A percentile compares a stretch with the other conserved stretches of the same genome.
These are phyloP conservation scores for Empidonax traillii DNA, from an alignment of 2,113 vertebrate species.

Conservation along the genomic window DNA sequence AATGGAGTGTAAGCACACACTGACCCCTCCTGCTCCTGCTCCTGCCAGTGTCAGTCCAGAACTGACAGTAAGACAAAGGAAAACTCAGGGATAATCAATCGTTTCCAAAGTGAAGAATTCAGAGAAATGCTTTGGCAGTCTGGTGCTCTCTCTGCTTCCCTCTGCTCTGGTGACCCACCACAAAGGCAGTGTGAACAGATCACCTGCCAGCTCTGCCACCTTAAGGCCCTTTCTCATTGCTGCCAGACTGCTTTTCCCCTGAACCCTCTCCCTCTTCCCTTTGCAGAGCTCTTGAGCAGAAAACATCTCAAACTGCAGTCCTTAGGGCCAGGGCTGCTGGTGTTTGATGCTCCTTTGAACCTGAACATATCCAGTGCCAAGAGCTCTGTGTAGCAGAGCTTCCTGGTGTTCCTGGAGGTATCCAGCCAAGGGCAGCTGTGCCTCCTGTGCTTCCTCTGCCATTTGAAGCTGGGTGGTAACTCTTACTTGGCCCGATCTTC, in stretches of 20 bases:
- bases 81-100: background rate
- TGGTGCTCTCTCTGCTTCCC: background rate
- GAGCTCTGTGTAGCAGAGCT: background rate
- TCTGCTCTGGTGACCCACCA: background rate
- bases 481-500: conserved; percentile 98
- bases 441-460: background rate
- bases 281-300: background rate
- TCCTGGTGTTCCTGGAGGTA: background rate
- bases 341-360: background rate
- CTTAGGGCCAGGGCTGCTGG: background rate
- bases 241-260: background rate
- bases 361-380: background rate
- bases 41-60: background rate
- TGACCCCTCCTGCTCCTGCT: background rate
- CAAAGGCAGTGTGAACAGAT: background rate
- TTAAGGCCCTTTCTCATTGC: background rate
- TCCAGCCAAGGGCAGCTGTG: background rate
- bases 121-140: background rate
- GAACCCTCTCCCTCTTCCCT: background rate
- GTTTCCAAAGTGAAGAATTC: background rate
- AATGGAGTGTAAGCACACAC: background rate
- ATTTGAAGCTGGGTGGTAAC: background rate
- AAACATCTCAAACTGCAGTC: background rate
- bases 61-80: background rate
- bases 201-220: background rate